A percentile compares a stretch with the other conserved stretches of the same genome.
phyloP scores from a whole-genome alignment of 2,797 vertebrate genomes.

The Menidia menidia region DNA sequence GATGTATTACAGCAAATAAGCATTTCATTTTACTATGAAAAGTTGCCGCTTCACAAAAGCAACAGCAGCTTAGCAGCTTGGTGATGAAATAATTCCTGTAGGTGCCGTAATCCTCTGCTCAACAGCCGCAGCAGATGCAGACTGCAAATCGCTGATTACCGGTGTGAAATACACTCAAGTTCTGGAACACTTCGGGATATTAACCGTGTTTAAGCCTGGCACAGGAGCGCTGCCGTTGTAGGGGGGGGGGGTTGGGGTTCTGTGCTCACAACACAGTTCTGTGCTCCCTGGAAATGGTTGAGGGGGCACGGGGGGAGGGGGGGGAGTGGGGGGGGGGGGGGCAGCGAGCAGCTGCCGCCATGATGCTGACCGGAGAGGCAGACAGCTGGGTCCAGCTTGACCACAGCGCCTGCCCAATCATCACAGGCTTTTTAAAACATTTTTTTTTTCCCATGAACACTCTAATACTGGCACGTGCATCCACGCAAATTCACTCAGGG shows the following conservation, averaged over 20 bases:
- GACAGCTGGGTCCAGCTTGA: slow-evolving; percentile 74
- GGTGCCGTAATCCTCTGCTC: slow-evolving; percentile 73
- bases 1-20: slow-evolving; percentile 55
- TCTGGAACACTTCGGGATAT: slow-evolving; percentile 68
- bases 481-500: slow-evolving; percentile 3
- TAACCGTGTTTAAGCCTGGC: slow-evolving; percentile 59
- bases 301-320: slow-evolving; percentile 29
- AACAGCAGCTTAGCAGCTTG: slow-evolving; percentile 54
- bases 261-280: background rate
- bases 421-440: no score
- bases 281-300: slow-evolving; percentile 40
- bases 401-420: slow-evolving; percentile 62
- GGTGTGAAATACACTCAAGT: slow-evolving; percentile 57
- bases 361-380: slow-evolving; percentile 71
- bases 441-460: background rate
- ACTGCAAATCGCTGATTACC: slow-evolving; percentile 66
- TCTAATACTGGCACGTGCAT: slow-evolving; percentile 8
- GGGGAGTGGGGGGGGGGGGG: slow-evolving; percentile 57
- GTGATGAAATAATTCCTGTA: slow-evolving; percentile 72
- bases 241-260: slow-evolving; percentile 10
- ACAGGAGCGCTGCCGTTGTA: slow-evolving; percentile 17
- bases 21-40: slow-evolving; percentile 57
- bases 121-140: slow-evolving; percentile 48
- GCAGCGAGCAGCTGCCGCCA: slow-evolving; percentile 78
- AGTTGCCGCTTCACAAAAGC: slow-evolving; percentile 50